Evolutionary conservation across 2,888 invertebrate genomes (phyloP).

Genomic region (Andrena flavipes): DNA sequence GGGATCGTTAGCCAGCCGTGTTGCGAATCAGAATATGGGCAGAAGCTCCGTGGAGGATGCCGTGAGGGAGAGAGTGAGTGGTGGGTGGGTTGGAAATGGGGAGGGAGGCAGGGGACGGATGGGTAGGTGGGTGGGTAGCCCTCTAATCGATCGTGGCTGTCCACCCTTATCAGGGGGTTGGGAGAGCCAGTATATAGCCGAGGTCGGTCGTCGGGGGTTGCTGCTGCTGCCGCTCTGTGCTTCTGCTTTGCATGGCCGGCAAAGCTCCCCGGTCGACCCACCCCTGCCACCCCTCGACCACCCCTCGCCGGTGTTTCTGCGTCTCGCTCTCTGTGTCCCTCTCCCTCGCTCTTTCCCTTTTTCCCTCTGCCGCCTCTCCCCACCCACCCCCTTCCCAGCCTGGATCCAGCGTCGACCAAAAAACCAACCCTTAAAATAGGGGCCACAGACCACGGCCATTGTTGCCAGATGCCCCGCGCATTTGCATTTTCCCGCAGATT

Average conservation of each 20-base stretch:
- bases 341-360: slow-evolving; percentile 39
- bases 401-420: slow-evolving; percentile 70
- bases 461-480: slow-evolving; percentile 85
- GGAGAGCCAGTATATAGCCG: slow-evolving; percentile 74
- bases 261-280: slow-evolving; percentile 71
- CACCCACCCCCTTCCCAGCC: slow-evolving; percentile 32
- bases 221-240: slow-evolving; percentile 66
- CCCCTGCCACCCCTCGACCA: slow-evolving; percentile 55
- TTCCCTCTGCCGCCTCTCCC: slow-evolving; percentile 42
- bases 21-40: slow-evolving; percentile 78
- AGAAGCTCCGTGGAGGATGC: slow-evolving; percentile 63
- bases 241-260: slow-evolving; percentile 82
- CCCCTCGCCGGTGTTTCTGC: slow-evolving; percentile 20
- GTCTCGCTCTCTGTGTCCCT: slow-evolving; percentile 51
- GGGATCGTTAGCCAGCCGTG: slow-evolving; percentile 77
- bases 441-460: slow-evolving; percentile 84
- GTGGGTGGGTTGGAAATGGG: slow-evolving; percentile 59
- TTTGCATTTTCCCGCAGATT: slow-evolving; percentile 84
- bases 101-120: slow-evolving; percentile 58
- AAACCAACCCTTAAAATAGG: slow-evolving; percentile 85
- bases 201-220: slow-evolving; percentile 74
- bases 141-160: slow-evolving; percentile 85
- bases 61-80: slow-evolving; percentile 67
- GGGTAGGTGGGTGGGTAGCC: slow-evolving; percentile 79
- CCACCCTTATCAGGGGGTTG: slow-evolving; percentile 85